Evolutionary conservation across 2,797 vertebrate genomes (phyloP).

Genomic region (Pogonophryne albipinna): DNA sequence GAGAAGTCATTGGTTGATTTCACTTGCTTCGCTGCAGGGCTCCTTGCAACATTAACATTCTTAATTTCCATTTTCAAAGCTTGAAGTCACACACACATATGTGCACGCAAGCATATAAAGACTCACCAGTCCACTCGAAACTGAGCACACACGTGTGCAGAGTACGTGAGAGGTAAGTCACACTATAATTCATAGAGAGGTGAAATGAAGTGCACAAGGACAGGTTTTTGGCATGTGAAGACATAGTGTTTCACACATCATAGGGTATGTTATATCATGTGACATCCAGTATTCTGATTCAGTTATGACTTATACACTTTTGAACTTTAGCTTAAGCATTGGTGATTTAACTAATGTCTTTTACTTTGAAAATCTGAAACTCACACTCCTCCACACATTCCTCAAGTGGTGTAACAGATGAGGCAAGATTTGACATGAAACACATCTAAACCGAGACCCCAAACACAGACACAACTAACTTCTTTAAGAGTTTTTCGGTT

Average conservation of each 20-base stretch:
- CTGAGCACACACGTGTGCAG: conserved; percentile 36
- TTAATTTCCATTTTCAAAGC: conserved; percentile 42
- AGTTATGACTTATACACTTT: neutral
- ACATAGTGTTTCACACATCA: conserved; percentile 1
- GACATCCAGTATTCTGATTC: neutral
- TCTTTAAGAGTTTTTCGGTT: conserved; percentile 25
- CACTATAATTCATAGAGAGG: conserved; percentile 47
- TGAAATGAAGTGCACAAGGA: conserved; percentile 54
- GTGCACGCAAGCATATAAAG: neutral
- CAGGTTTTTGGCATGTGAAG: conserved; percentile 34
- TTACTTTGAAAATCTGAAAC: conserved; percentile 29
- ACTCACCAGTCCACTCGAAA: conserved; percentile 5
- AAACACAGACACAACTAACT: conserved; percentile 21
- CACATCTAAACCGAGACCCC: conserved; percentile 24
- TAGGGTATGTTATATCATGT: neutral
- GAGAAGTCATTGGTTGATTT: conserved; percentile 46
- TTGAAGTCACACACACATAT: conserved; percentile 22
- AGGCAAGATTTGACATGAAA: conserved; percentile 82
- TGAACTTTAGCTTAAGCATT: neutral
- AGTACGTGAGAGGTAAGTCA: conserved; percentile 53
- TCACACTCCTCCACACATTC: conserved; percentile 65
- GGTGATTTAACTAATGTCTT: neutral
- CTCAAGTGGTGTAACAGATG: conserved; percentile 59
- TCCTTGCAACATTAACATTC: conserved; percentile 61
- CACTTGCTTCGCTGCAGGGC: conserved; percentile 48